Evolutionary conservation across 2,113 vertebrate genomes (phyloP).

Genomic region (Uria lomvia): DNA sequence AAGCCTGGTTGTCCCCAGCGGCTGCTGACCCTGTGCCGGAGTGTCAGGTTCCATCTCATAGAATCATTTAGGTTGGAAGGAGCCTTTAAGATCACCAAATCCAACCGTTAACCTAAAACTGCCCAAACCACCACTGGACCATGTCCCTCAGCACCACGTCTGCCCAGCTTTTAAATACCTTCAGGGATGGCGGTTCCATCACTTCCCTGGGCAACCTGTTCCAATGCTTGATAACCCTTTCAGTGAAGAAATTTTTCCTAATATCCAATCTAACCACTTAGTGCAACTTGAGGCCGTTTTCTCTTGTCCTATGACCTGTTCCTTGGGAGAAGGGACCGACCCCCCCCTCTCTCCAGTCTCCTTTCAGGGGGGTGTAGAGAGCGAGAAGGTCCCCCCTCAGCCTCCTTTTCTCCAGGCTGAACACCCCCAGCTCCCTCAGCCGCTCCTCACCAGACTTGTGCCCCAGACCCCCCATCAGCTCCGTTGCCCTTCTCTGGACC

Average conservation of each 20-base stretch:
- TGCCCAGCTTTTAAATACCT: background rate
- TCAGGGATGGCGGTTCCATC: background rate
- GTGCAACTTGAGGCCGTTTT: too few relatives aligned
- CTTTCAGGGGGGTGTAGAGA: too few relatives aligned
- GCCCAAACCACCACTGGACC: background rate
- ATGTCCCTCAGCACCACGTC: background rate
- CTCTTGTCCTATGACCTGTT: too few relatives aligned
- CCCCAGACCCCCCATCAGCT: too few relatives aligned
- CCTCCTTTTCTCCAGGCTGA: too few relatives aligned
- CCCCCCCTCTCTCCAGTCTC: too few relatives aligned
- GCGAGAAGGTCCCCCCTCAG: too few relatives aligned
- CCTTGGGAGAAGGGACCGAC: too few relatives aligned
- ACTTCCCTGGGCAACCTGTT: background rate
- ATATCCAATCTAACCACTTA: background rate
- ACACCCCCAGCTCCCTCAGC: too few relatives aligned
- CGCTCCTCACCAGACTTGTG: too few relatives aligned
- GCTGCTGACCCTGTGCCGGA: background rate
- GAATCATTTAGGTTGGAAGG: background rate
- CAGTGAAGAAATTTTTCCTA: background rate
- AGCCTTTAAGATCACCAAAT: background rate
- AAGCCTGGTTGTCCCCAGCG: background rate
- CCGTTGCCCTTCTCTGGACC: too few relatives aligned
- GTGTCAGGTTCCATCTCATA: background rate
- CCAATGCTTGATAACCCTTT: background rate
- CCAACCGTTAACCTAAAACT: background rate